Conservation (phyloP, 2,888 invertebrate genomes). For the Drosophila multiciliata region DNA sequence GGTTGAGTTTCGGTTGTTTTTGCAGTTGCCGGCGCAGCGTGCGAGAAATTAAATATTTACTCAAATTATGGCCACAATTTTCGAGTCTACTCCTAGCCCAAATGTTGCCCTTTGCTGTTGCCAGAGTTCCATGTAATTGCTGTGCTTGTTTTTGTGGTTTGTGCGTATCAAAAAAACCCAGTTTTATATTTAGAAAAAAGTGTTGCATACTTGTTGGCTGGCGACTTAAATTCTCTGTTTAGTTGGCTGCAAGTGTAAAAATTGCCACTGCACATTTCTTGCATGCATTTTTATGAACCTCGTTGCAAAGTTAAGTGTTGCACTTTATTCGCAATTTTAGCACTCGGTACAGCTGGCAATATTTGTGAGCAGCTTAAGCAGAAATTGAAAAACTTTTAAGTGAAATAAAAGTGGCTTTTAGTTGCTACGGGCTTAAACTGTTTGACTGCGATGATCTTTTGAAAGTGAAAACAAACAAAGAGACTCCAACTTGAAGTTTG, state of each 20-base stretch:
- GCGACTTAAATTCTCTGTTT: conserved; percentile 22
- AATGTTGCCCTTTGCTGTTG: conserved; percentile 22
- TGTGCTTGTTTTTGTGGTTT: conserved; percentile 45
- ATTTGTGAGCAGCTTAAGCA: conserved; percentile 21
- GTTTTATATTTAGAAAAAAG: conserved; percentile 35
- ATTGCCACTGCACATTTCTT: conserved; percentile 13
- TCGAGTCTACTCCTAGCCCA: conserved; percentile 41
- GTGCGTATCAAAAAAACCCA: conserved; percentile 8
- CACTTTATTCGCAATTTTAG: conserved; percentile 44
- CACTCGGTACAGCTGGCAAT: conserved; percentile 29
- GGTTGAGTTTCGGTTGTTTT: conserved; percentile 16
- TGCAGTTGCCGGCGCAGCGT: conserved; percentile 44
- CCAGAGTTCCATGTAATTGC: conserved; percentile 49
- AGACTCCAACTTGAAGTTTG: too few species aligned
- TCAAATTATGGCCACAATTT: conserved; percentile 78
- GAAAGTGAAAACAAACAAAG: background rate
- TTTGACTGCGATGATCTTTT: background rate
- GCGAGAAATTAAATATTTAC: conserved; percentile 76
- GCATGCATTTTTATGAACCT: conserved; percentile 23
- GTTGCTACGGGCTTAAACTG: background rate
- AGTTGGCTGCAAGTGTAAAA: background rate
- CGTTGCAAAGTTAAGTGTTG: conserved; percentile 32
- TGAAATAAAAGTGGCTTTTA: background rate
- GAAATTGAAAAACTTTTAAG: conserved; percentile 12
- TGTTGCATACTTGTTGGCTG: conserved; percentile 60